Evolutionary conservation across 1,140 invertebrate species (phyloP), one percentile per base, ranked within the genome.

Genomic region (Drosophila parabipectinata): DNA sequence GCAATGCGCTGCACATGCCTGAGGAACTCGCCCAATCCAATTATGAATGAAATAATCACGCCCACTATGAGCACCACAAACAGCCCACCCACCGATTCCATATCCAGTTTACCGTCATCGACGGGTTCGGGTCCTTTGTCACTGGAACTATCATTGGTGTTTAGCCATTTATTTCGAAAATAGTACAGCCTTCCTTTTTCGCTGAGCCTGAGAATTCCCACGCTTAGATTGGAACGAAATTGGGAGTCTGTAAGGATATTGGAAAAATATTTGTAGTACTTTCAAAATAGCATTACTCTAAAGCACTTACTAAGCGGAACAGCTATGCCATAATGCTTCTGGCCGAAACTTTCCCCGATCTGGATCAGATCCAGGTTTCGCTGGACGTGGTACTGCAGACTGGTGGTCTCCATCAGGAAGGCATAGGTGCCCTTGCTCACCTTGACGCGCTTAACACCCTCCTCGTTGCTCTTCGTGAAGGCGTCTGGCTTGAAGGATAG

Each of bases 1-100:
- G 96, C 95, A 4, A 97, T 94, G 91, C 96, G 95, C 63, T 95
- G 93, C 8, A 97, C 94, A 88, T 97, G 96, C 96, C 96, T 97
- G 0, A 97, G 87, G 78, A 97, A 98, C 92, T 98, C 97, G 7
- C 94, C 92, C 1, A 96, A 91, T 0, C 94, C 95, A 63, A 97
- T 94, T 1, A 95, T 61, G 14, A 95, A 92, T 0, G 95, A 94
- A 10, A 94, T 91, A 3, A 92, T 77, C 52, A 95, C 94, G 0
- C 96, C 96, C 26, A 93, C 94, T 8, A 95, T 93, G 0, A 99
- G 92, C 1, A 98, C 96, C 1, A 98, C 94, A 91, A 98, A 99
- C 4, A 98, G 96, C 32, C 98, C 98, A 60, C 97, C 97, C 12
- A 98, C 96, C 68, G 97, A 96, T 21, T 95, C 94, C 60, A 98